phyloP scores from a whole-genome alignment of 2,113 vertebrate species.

The Podarcis raffonei region DNA sequence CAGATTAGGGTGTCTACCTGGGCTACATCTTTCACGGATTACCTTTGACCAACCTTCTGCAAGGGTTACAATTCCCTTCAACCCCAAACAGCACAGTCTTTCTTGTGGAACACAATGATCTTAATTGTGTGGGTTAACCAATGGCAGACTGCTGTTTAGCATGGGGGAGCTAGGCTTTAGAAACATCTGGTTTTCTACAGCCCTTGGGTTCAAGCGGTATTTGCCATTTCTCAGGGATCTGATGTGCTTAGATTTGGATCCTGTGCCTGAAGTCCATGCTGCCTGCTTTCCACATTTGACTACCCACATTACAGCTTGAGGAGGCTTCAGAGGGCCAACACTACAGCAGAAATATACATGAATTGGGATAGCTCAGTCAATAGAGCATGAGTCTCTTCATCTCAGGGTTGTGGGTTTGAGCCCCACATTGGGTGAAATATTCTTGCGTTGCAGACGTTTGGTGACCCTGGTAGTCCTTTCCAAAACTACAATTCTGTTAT shows the following conservation, averaged over 20 bases:
- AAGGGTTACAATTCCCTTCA: no score
- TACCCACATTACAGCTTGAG: neutral
- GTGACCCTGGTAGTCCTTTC: no score
- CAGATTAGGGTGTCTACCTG: neutral
- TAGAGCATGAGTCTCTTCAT: no score
- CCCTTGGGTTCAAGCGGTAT: rapidly evolving
- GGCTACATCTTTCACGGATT: neutral
- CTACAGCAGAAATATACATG: neutral
- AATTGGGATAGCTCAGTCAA: no score
- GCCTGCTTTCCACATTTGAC: neutral
- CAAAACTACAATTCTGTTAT: no score
- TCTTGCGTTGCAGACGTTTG: no score
- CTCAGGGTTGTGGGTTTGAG: no score
- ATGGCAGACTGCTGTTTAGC: neutral
- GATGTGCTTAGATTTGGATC: neutral
- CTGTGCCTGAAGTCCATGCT: neutral
- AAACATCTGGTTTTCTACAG: neutral
- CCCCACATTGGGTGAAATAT: no score
- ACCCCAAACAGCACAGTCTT: no score
- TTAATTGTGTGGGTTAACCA: neutral
- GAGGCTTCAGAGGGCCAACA: neutral
- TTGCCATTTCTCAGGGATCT: neutral
- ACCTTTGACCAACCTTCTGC: no score
- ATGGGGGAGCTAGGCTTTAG: neutral
- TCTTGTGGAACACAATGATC: neutral